Conservation (phyloP, 2,797 vertebrate genomes). For the Arnoldichthys spilopterus region DNA sequence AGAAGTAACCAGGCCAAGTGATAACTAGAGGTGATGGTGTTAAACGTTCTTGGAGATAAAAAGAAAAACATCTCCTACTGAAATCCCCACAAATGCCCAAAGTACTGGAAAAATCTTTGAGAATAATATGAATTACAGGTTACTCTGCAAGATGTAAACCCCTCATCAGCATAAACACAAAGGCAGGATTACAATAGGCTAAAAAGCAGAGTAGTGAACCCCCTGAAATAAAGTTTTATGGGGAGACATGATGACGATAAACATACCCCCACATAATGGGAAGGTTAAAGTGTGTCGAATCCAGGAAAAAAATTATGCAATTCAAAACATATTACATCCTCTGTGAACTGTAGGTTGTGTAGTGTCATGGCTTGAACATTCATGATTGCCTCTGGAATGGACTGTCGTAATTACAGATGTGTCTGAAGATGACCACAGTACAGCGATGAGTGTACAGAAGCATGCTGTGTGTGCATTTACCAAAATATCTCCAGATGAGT, state of each 20-base stretch:
- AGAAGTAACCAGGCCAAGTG: too few relatives aligned
- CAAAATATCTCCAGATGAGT: not conserved
- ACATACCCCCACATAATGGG: not conserved
- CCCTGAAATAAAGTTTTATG: constrained; percentile 10
- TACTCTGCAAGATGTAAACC: constrained; percentile 1
- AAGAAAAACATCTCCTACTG: not conserved
- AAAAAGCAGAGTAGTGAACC: not conserved
- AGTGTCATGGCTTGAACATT: not conserved
- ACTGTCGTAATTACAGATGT: not conserved
- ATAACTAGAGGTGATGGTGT: not conserved
- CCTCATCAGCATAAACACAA: constrained; percentile 19
- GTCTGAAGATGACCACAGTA: not conserved
- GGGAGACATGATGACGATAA: constrained; percentile 13
- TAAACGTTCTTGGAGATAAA: not conserved
- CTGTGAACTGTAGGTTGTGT: not conserved
- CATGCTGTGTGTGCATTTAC: not conserved
- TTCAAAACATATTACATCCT: constrained; percentile 1
- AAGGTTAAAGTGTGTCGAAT: not conserved
- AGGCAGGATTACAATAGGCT: constrained; percentile 3
- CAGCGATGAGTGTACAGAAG: not conserved
- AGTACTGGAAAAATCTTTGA: not conserved
- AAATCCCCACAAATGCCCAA: not conserved
- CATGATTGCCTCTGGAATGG: not conserved
- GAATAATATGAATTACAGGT: constrained; percentile 1
- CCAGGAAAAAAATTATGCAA: not conserved